Conservation (phyloP, 1,140 invertebrate species). For the Drosophila guanche region DNA sequence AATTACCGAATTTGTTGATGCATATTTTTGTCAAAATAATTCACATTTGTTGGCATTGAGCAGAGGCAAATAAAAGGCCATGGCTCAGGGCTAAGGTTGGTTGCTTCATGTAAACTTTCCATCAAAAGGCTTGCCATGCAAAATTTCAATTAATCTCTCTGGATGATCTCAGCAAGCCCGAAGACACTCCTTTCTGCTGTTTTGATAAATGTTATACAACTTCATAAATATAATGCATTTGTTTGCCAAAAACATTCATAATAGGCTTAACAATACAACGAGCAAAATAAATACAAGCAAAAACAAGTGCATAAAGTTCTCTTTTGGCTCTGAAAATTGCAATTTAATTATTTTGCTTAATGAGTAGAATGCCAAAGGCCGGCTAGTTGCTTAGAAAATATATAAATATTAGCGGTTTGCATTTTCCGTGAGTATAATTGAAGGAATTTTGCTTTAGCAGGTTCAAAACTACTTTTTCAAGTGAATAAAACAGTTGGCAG, state of each 20-base stretch:
- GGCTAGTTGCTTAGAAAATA: no score
- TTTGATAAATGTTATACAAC: no score
- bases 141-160: conserved; percentile 14
- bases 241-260: background rate
- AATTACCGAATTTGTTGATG: conserved; percentile 36
- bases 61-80: conserved; percentile 11
- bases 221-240: background rate
- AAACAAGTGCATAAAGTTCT: no score
- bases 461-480: no score
- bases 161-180: conserved; percentile 8
- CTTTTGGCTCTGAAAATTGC: no score
- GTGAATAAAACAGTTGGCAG: no score
- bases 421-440: no score
- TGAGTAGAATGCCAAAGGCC: background rate
- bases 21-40: conserved; percentile 33
- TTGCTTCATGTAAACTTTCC: background rate
- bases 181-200: background rate
- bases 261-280: background rate
- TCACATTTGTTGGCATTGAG: conserved; percentile 12
- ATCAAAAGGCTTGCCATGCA: conserved; percentile 24
- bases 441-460: no score
- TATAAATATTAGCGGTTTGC: no score
- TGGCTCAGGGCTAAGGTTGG: background rate
- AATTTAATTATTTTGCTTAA: no score
- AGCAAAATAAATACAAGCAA: no score